Base-by-base conservation (phyloP, 2,113 vertebrate genomes). In the Mirza zaza region DNA sequence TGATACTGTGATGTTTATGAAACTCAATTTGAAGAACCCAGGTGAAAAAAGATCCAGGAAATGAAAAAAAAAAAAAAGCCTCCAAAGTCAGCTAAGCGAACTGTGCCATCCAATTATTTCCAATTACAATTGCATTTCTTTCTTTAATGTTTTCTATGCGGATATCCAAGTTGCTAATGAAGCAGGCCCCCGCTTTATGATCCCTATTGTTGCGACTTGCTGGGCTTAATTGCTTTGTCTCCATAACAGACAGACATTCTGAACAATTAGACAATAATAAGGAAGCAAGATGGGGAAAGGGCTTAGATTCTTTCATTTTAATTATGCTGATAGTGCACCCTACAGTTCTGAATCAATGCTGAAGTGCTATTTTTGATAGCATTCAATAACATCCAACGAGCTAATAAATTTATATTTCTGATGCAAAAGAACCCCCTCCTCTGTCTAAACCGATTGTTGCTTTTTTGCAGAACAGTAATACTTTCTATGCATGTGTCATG, bases 81-180 rank as follows among this genome's bases (percentile, higher is more conserved):
- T 96, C 25, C 65, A 97, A 93, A 96, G 85, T 89, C 14, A 97
- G 98, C 98, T 98, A 99, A 98, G 98, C 63, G 96, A 98, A 97
- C 98, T 98, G 99, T 99, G 98, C 99, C 98, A 99, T 99, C 99
- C 98, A 99, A 99, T 99, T 99, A 99, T 98, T 99, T 98, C 97
- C 98, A 98, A 98, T 99, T 99, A 98, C 98, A 99, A 99, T 98
- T 98, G 98, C 4, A n/a, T 98, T 98, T 98, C 98, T 99, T 98
- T 96, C 98, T 98, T 98, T 98, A 99, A 98, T 98, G 98, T 98
- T 99, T 99, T 98, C 98, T 98, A 7, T 97, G 98, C 98, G 98
- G 98, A 98, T 99, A 98, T 98, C 97, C 96, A 97, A 98, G 98
- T 97, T 98, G 98, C 98, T 99, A 99, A 99, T 98, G 98, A 98